These are phyloP conservation scores for Catocala nupta DNA, from an alignment of 2,888 invertebrate genomes.

Conservation along the genomic window DNA sequence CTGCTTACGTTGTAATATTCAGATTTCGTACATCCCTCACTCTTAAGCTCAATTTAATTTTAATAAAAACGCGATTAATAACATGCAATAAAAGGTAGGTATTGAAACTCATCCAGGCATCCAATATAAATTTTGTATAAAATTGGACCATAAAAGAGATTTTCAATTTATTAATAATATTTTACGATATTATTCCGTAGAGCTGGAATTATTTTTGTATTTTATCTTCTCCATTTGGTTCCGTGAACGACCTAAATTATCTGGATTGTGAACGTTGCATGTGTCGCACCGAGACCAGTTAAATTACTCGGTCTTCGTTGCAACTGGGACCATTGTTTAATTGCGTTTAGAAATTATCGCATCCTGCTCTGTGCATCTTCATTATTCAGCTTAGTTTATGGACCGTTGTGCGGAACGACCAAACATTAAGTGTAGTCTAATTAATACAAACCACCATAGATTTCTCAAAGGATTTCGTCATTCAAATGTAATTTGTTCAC, in stretches of 20 bases:
- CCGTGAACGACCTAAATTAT: neutral
- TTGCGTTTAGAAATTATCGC: conserved; percentile 54
- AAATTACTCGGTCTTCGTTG: conserved; percentile 45
- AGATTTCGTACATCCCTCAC: neutral
- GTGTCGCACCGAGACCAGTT: conserved; percentile 26
- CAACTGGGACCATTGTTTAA: conserved; percentile 51
- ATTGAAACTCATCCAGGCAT: neutral
- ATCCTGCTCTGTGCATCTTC: conserved; percentile 33
- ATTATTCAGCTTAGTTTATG: conserved; percentile 23
- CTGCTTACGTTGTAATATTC: neutral
- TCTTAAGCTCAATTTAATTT: conserved; percentile 2
- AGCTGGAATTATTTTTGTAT: neutral
- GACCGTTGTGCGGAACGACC: neutral
- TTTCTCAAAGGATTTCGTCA: no score
- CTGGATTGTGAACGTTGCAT: conserved; percentile 18
- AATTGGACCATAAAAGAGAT: neutral
- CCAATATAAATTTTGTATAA: no score
- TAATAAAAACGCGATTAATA: conserved; percentile 2
- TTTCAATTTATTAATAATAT: conserved; percentile 3
- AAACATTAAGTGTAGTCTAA: no score
- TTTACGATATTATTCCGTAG: conserved; percentile 3
- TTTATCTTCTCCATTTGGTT: no score
- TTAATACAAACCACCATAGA: no score
- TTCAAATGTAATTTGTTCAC: neutral
- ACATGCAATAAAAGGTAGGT: neutral